Evolutionary conservation across 2,797 vertebrate genomes (phyloP).

Genomic region (Adrianichthys oophorus): DNA sequence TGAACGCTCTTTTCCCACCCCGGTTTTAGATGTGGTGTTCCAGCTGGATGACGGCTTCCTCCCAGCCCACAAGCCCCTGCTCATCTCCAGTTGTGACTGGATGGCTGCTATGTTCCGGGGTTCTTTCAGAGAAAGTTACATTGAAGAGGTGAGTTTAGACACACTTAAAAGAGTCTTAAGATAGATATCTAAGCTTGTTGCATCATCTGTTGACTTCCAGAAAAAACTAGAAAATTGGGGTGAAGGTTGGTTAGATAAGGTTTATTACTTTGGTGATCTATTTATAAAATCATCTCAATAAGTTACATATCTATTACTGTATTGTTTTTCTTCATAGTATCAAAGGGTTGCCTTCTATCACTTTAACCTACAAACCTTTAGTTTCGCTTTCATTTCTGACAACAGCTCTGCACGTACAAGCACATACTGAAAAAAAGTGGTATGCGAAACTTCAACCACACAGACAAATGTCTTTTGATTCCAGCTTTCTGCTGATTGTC

Average conservation of each 20-base stretch:
- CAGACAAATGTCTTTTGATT: neutral
- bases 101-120: constrained; percentile 94
- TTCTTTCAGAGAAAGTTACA: constrained; percentile 89
- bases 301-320: neutral
- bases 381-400: constrained; percentile 19
- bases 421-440: neutral
- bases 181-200: constrained; percentile 6
- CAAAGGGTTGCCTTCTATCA: constrained; percentile 13
- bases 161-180: neutral
- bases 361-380: constrained; percentile 18
- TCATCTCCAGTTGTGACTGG: constrained; percentile 92
- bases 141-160: constrained; percentile 77
- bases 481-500: constrained; percentile 19
- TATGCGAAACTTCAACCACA: neutral
- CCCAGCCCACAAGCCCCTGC: constrained; percentile 89
- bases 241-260: constrained; percentile 6
- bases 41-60: constrained; percentile 84
- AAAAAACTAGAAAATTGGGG: constrained; percentile 1
- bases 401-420: constrained; percentile 3
- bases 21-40: constrained; percentile 89
- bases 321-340: neutral
- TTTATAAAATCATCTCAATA: neutral
- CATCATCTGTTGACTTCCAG: constrained; percentile 2
- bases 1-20: constrained; percentile 84
- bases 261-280: neutral